A percentile compares a stretch with the other conserved stretches of the same genome.
phyloP scores from a whole-genome alignment of 2,797 vertebrate genomes.

The Rhynchonycteris naso region DNA sequence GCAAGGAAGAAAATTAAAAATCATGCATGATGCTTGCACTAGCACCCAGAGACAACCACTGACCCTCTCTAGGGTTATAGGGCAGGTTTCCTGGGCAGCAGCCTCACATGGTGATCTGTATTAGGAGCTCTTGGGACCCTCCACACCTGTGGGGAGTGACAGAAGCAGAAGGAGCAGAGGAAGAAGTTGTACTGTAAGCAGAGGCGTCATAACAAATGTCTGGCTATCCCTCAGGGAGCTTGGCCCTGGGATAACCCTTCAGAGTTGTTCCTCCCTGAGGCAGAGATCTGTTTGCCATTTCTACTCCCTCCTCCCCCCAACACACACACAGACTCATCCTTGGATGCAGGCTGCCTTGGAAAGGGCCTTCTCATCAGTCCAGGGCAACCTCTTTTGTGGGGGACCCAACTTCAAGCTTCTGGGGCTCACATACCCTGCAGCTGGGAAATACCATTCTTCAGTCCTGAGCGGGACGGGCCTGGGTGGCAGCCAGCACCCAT shows the following conservation, averaged over 20 bases:
- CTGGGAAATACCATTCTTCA: neutral
- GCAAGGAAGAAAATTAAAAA: neutral
- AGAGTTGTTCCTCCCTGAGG: neutral
- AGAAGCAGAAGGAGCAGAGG: neutral
- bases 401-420: neutral
- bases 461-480: neutral
- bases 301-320: neutral
- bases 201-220: neutral
- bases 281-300: neutral
- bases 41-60: neutral
- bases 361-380: neutral
- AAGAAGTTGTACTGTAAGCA: neutral
- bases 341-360: neutral
- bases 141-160: neutral
- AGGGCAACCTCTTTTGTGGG: neutral
- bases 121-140: neutral
- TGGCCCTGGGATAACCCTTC: neutral
- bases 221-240: neutral
- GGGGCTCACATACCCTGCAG: neutral
- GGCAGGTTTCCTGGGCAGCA: neutral
- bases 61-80: neutral
- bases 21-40: neutral
- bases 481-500: no score
- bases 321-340: neutral
- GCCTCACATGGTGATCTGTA: neutral